phyloP scores from a whole-genome alignment of 2,797 vertebrate genomes.

The Acipenser ruthenus region DNA sequence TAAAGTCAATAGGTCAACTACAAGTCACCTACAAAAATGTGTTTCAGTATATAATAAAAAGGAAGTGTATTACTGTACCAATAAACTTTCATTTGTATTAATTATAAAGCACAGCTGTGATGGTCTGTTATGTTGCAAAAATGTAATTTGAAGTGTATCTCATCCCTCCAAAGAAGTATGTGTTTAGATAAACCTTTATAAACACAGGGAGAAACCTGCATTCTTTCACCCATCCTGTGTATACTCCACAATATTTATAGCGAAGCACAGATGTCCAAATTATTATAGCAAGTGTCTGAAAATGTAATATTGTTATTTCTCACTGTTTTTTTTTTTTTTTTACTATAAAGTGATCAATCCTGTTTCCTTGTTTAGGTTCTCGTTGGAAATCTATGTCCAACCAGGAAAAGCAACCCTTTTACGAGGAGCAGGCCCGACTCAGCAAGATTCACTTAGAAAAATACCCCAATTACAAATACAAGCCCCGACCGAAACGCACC shows the following conservation, averaged over 20 bases:
- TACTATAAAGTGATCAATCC: not conserved
- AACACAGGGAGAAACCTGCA: conserved; percentile 35
- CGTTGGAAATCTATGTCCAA: conserved; percentile 98
- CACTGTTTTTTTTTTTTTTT: too few relatives aligned
- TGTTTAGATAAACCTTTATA: conserved; percentile 48
- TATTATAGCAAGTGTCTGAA: conserved; percentile 21
- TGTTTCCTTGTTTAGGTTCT: conserved; percentile 62
- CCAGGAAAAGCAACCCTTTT: conserved; percentile 97
- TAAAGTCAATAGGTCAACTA: conserved; percentile 65
- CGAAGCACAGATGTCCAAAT: conserved; percentile 41
- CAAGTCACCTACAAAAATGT: conserved; percentile 37
- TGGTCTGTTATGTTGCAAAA: conserved; percentile 25
- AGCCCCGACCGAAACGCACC: conserved; percentile 95
- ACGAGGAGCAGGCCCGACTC: conserved; percentile 95
- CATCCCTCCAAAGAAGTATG: conserved; percentile 29
- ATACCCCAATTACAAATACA: conserved; percentile 99
- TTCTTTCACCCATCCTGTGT: conserved; percentile 10
- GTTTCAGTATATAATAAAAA: too few relatives aligned
- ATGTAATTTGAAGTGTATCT: conserved; percentile 29
- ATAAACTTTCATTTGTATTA: not conserved
- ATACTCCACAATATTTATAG: conserved; percentile 32
- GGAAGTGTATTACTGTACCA: too few relatives aligned
- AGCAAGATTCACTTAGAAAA: conserved; percentile 98
- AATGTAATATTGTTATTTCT: too few relatives aligned
- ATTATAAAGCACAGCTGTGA: conserved; percentile 56